Evolutionary conservation across 2,113 vertebrate species (phyloP).

Genomic region (Sylvietta virens): DNA sequence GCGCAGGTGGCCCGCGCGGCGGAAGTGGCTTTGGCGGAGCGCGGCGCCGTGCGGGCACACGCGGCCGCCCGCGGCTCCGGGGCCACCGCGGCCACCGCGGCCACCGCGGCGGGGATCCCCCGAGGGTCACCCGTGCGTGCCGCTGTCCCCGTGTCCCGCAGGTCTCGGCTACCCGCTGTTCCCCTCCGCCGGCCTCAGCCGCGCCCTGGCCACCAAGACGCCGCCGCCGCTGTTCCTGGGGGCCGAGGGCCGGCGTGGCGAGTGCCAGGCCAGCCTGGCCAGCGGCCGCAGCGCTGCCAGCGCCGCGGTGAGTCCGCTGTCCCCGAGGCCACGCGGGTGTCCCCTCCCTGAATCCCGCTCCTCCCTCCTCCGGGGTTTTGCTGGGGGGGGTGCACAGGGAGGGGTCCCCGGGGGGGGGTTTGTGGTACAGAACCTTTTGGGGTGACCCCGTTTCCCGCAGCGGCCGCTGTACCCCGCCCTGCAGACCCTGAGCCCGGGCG

Average conservation of each 20-base stretch:
- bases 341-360: background rate
- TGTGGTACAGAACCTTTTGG: background rate
- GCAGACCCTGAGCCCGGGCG: conserved; percentile 76
- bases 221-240: conserved; percentile 77
- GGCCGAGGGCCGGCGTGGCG: conserved; percentile 70
- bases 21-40: background rate
- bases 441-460: conserved; percentile 26
- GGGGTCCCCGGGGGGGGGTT: too few relatives aligned
- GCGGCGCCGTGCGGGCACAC: background rate
- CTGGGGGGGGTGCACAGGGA: background rate
- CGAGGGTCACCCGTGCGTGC: fast-evolving
- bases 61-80: fast-evolving
- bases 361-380: background rate
- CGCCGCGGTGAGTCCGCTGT: conserved; percentile 65
- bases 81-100: background rate
- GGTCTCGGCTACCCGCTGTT: conserved; percentile 84
- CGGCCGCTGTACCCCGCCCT: conserved; percentile 80
- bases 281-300: conserved; percentile 61
- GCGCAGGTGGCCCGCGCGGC: background rate
- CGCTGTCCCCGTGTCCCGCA: conserved; percentile 7
- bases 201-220: conserved; percentile 79
- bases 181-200: conserved; percentile 74
- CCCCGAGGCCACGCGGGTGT: fast-evolving
- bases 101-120: background rate
- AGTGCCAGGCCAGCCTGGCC: conserved; percentile 54